These are phyloP conservation scores for Heteronetta atricapilla DNA, from an alignment of 2,113 vertebrate genomes.

Conservation along the genomic window DNA sequence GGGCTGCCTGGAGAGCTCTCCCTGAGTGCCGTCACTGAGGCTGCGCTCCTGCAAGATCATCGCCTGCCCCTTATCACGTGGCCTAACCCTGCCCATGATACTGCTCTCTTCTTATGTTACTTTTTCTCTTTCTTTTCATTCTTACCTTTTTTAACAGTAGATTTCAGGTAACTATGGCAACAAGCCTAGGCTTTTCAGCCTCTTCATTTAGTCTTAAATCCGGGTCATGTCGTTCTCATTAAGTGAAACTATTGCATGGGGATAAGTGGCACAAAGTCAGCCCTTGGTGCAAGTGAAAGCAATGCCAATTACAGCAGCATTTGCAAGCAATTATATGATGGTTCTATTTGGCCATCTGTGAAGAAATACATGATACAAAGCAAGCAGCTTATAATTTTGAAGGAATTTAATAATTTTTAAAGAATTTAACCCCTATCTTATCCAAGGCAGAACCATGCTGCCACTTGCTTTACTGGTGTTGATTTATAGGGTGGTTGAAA, in stretches of 20 bases:
- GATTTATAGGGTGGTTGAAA: background rate
- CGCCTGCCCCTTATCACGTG: rapidly evolving
- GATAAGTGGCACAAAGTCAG: background rate
- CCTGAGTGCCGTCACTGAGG: background rate
- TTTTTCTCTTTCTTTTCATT: background rate
- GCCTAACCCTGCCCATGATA: background rate
- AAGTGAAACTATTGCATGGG: background rate
- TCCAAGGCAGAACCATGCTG: background rate
- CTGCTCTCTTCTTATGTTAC: background rate
- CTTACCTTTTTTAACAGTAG: background rate
- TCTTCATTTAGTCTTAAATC: background rate
- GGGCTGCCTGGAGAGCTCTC: background rate
- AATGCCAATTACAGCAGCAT: rapidly evolving
- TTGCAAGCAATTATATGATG: background rate
- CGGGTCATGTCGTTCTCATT: background rate
- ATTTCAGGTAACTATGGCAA: conserved; percentile 37
- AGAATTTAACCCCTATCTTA: background rate
- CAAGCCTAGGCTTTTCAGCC: background rate
- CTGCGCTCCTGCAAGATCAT: background rate
- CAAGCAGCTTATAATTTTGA: background rate
- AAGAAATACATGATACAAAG: background rate
- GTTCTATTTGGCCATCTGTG: background rate
- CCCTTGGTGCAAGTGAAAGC: background rate
- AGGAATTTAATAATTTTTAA: background rate
- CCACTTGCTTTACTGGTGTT: background rate